Conservation (phyloP, 1,140 invertebrate species). For the Brachionus angularis region DNA sequence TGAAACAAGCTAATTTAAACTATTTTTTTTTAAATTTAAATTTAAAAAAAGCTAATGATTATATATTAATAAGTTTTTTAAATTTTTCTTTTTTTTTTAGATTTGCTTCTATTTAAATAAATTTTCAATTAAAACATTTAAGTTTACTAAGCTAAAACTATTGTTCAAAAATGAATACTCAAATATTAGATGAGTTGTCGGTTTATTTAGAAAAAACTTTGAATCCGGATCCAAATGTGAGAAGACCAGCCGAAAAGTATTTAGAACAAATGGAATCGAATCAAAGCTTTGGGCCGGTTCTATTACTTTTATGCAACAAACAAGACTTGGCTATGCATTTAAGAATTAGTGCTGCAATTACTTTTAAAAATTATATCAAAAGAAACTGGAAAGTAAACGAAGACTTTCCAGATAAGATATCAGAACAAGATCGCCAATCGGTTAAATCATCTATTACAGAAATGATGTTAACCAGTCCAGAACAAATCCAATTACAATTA, state of each 20-base stretch:
- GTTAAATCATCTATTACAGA: slow-evolving; percentile 82
- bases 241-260: slow-evolving; percentile 79
- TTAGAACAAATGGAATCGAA: slow-evolving; percentile 81
- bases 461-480: slow-evolving; percentile 83
- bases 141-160: slow-evolving; percentile 34
- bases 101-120: slow-evolving; percentile 5
- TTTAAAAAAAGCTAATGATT: too few relatives aligned
- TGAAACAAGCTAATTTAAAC: too few relatives aligned
- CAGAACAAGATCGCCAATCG: slow-evolving; percentile 69
- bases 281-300: slow-evolving; percentile 79
- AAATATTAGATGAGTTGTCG: slow-evolving; percentile 72
- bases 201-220: slow-evolving; percentile 81
- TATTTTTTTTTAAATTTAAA: too few relatives aligned
- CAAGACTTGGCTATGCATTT: slow-evolving; percentile 70
- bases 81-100: too few relatives aligned
- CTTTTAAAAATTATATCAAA: slow-evolving; percentile 94
- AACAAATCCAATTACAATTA: slow-evolving; percentile 83
- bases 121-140: not conserved
- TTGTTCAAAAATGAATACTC: slow-evolving; percentile 61
- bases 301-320: slow-evolving; percentile 77
- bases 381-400: slow-evolving; percentile 78
- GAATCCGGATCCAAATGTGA: slow-evolving; percentile 72
- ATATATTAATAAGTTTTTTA: too few relatives aligned
- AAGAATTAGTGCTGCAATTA: slow-evolving; percentile 78
- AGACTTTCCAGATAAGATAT: slow-evolving; percentile 74